A percentile compares a stretch with the other conserved stretches of the same genome.
phyloP scores from a whole-genome alignment of 2,797 vertebrate species.

The Melanotaenia maccullochi region DNA sequence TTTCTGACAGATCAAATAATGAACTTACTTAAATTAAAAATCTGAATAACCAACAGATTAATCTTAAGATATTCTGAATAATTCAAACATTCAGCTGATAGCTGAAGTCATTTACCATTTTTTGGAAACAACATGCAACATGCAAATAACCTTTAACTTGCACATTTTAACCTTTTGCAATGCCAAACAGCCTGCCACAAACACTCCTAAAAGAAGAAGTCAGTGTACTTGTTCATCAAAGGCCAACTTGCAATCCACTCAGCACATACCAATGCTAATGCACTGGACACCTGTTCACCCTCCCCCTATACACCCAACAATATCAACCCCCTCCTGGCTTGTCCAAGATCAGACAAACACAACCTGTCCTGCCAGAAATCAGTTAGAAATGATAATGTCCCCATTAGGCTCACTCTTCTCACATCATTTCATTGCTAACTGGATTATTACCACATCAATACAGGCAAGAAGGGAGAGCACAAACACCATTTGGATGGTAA shows the following conservation, averaged over 20 bases:
- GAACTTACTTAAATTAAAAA: no score
- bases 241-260: background rate
- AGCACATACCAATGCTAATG: constrained; percentile 53
- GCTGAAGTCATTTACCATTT: background rate
- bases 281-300: background rate
- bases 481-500: constrained; percentile 56
- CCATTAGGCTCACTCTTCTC: constrained; percentile 55
- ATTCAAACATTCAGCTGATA: no score
- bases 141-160: background rate
- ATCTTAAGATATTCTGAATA: background rate
- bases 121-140: background rate
- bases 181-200: background rate
- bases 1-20: background rate
- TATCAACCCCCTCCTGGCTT: background rate
- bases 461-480: constrained; percentile 24
- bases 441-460: constrained; percentile 68
- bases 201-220: background rate
- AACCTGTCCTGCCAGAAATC: constrained; percentile 31
- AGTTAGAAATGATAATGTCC: constrained; percentile 53
- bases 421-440: constrained; percentile 51
- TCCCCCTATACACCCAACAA: constrained; percentile 7
- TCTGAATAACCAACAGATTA: background rate
- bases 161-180: background rate
- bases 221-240: constrained; percentile 1
- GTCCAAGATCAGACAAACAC: constrained; percentile 24